Conservation (phyloP, 2,888 invertebrate genomes). For the Netelia virgata region DNA sequence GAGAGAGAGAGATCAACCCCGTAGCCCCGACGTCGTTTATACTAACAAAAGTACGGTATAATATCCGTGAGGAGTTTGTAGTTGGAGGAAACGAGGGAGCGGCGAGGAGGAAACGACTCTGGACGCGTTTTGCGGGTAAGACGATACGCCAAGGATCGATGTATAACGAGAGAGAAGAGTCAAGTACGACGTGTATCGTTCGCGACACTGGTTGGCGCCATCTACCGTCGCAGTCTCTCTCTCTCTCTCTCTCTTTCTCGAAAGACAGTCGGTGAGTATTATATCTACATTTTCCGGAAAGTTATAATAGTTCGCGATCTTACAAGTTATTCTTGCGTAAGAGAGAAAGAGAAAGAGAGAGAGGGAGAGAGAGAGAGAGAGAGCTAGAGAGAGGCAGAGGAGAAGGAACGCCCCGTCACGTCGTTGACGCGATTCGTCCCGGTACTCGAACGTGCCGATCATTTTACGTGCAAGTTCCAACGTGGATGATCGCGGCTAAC, state of each 20-base stretch:
- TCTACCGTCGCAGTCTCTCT: background rate
- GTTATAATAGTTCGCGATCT: too few relatives aligned
- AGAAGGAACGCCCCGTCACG: background rate
- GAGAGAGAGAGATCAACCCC: background rate
- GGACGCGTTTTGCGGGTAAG: slow-evolving; percentile 23
- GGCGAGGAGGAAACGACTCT: slow-evolving; percentile 15
- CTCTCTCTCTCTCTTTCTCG: too few relatives aligned
- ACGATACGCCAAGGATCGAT: slow-evolving; percentile 26
- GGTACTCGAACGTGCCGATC: slow-evolving; percentile 43
- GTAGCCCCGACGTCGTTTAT: background rate
- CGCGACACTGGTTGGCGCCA: slow-evolving; percentile 10
- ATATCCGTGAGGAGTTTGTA: background rate
- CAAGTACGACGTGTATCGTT: background rate
- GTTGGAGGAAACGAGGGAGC: slow-evolving; percentile 32
- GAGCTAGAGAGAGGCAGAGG: background rate
- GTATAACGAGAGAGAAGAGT: slow-evolving; percentile 7
- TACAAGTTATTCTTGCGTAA: background rate
- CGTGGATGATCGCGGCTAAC: background rate
- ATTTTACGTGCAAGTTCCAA: background rate
- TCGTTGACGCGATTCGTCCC: slow-evolving; percentile 7
- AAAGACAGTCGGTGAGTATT: background rate
- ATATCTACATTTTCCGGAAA: background rate
- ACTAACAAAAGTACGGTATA: background rate
- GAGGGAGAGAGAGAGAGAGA: background rate
- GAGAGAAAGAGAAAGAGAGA: background rate